Evolutionary conservation across 92 coral and sea anemone species (phyloP), one percentile per base, ranked within the genome.

Genomic region (Porites evermanni): DNA sequence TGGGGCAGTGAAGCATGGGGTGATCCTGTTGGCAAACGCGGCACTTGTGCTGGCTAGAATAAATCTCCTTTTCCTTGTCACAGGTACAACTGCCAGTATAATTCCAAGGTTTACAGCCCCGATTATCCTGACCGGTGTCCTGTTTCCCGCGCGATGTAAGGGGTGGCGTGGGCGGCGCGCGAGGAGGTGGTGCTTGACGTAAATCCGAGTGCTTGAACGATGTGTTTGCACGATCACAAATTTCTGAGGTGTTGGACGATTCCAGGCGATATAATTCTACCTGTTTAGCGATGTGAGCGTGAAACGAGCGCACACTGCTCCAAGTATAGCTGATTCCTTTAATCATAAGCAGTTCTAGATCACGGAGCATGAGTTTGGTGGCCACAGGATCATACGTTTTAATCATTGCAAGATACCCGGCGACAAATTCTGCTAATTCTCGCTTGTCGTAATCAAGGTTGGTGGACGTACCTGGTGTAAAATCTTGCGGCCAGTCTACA

Each of bases 401-500:
- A 1, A 72, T 72, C 61, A 72, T 72, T 26, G 77, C 61, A 16
- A 50, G 77, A 50, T 72, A 72, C 59, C 77, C 14, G 77, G 77
- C 61, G 5, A 50, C 60, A 18, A 51, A 72, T 67, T 67, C 71
- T 4, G 71, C 44, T 67, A 67, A 3, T 4, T 67, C 71, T 2
- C 3, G 10, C 71, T 24, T 67, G 50, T 67, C 16, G 32, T 67
- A 67, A 6, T 67, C 71, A 8, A 67, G 11, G 14, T 8, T 67
- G 32, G 44, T 67, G 8, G 44, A 67, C 71, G 11, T 67, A 67
- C 71, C 71, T 67, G 47, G 71, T 6, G 16, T 67, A 23, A 67
- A 67, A 67, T 67, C 71, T 6, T 21, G 24, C 11, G 70, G 24
- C 38, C 7, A 66, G 19, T 21, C 70, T 6, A 66, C 24, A 11